Percentiles rank a stretch among this genome's conserved stretches.
phyloP scores from a whole-genome alignment of 2,888 invertebrate species.

The Pristionchus arcanus region DNA sequence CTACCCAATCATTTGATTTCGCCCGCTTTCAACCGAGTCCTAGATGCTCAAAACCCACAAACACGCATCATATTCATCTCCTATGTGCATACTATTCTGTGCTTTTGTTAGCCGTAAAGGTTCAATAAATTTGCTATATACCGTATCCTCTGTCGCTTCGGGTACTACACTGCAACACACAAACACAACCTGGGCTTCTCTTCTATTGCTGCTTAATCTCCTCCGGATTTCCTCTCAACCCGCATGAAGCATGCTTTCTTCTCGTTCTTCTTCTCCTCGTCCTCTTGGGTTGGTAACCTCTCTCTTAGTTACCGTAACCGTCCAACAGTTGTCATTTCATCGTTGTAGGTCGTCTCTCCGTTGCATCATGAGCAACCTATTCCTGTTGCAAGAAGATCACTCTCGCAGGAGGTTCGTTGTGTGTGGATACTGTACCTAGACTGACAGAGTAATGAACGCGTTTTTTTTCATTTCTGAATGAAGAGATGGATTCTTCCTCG shows the following conservation, averaged over 20 bases:
- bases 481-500: no score
- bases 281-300: slow-evolving; percentile 32
- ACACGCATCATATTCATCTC: background rate
- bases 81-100: slow-evolving; percentile 42
- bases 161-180: background rate
- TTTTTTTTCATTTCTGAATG: no score
- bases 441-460: no score
- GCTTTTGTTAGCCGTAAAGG: slow-evolving; percentile 34
- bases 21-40: slow-evolving; percentile 41
- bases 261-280: background rate
- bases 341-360: no score
- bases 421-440: background rate
- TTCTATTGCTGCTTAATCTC: background rate
- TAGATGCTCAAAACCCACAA: slow-evolving; percentile 30
- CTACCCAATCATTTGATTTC: slow-evolving; percentile 13
- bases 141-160: slow-evolving; percentile 35
- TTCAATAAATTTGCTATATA: slow-evolving; percentile 22
- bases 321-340: no score
- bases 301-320: slow-evolving; percentile 5
- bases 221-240: slow-evolving; percentile 7
- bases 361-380: slow-evolving; percentile 16
- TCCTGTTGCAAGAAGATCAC: slow-evolving; percentile 57
- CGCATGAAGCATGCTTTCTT: slow-evolving; percentile 37
- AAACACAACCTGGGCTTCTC: background rate
- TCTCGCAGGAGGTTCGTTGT: slow-evolving; percentile 59